phyloP scores from a whole-genome alignment of 2,888 invertebrate species.

The Sphaeridia pumilis region DNA sequence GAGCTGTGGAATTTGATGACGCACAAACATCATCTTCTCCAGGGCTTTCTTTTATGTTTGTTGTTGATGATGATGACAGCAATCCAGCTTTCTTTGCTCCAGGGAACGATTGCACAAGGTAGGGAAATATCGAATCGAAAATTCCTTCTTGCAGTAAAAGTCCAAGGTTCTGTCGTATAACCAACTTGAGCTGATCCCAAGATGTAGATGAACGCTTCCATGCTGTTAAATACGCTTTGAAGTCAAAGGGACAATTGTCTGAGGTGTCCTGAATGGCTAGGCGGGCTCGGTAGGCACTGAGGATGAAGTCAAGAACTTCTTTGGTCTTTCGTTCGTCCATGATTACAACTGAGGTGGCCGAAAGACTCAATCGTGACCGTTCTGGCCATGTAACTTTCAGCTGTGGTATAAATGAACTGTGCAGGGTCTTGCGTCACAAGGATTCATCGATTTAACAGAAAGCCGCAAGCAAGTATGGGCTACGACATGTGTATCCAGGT shows the following conservation, averaged over 20 bases:
- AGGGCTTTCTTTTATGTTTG: background rate
- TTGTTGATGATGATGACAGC: background rate
- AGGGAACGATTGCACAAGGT: conserved; percentile 23
- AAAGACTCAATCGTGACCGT: no score
- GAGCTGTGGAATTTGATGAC: background rate
- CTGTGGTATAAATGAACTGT: no score
- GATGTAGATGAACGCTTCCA: conserved; percentile 21
- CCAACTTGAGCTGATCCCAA: conserved; percentile 20
- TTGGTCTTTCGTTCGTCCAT: conserved; percentile 20
- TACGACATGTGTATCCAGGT: no score
- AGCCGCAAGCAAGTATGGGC: no score
- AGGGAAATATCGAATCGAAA: conserved; percentile 32
- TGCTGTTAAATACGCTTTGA: conserved; percentile 22
- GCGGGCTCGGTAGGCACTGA: conserved; percentile 31
- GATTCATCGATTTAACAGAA: no score
- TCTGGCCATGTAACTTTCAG: no score
- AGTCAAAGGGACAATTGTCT: conserved; percentile 31
- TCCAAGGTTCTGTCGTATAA: conserved; percentile 20
- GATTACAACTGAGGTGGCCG: background rate
- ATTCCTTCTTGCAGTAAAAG: conserved; percentile 27
- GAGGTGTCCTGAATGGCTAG: conserved; percentile 26
- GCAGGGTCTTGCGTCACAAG: no score
- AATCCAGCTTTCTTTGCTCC: background rate
- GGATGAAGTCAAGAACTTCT: conserved; percentile 29
- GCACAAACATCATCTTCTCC: background rate